Evolutionary conservation across 2,113 vertebrate species (phyloP).

Genomic region (Melanotaenia duboulayi): DNA sequence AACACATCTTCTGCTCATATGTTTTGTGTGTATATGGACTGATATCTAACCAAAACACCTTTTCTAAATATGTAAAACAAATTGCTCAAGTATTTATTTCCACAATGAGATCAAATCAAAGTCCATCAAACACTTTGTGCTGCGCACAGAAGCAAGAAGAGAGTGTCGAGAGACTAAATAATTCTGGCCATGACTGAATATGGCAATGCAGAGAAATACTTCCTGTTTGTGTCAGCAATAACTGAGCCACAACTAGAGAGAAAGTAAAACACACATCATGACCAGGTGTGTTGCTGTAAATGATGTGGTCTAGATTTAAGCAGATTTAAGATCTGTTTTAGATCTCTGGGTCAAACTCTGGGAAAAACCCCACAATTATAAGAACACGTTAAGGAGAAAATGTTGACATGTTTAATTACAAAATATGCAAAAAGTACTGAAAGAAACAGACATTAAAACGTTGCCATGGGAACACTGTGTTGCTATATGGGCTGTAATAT

Average conservation of each 20-base stretch:
- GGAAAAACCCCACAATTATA: no score
- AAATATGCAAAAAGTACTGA: no score
- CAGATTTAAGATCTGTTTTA: background rate
- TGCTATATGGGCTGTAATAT: no score
- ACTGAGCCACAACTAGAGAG: slow-evolving; percentile 1
- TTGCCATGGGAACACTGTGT: no score
- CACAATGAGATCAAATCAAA: slow-evolving; percentile 19
- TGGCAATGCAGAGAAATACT: slow-evolving; percentile 8
- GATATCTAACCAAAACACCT: background rate
- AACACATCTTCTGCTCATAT: background rate
- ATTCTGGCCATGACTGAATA: background rate
- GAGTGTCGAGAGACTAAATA: slow-evolving; percentile 12
- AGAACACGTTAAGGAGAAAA: background rate
- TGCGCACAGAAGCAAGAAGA: slow-evolving; percentile 19
- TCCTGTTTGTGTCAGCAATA: slow-evolving; percentile 47
- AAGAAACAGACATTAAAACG: no score
- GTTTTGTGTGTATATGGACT: background rate
- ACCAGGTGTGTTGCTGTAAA: background rate
- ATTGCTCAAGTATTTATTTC: background rate
- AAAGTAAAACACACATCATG: background rate
- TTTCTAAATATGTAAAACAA: background rate
- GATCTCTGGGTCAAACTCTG: slow-evolving; percentile 4
- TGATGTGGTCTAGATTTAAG: background rate
- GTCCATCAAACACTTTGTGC: background rate
- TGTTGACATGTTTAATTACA: no score